A percentile compares a stretch with the other conserved stretches of the same genome.
Evolutionary conservation across 2,113 vertebrate genomes (phyloP).

Genomic region (Phalacrocorax pelagicus): DNA sequence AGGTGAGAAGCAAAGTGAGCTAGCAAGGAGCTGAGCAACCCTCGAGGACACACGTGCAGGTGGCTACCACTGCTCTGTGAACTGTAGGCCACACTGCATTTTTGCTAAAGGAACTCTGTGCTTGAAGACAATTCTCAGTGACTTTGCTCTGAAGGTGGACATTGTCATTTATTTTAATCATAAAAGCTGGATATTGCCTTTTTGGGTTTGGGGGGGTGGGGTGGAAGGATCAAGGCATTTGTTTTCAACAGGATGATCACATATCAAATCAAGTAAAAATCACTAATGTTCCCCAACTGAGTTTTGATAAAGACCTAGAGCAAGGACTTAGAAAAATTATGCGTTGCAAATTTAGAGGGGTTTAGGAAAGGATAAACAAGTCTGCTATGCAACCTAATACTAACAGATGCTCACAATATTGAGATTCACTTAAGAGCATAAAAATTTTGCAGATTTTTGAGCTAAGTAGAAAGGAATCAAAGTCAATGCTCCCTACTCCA

Average conservation of each 20-base stretch:
- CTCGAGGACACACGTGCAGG: accelerated
- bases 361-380: background rate
- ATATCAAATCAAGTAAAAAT: background rate
- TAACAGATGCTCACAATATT: background rate
- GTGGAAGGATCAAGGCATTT: background rate
- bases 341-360: background rate
- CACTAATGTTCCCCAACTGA: background rate
- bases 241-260: background rate
- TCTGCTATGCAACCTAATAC: background rate
- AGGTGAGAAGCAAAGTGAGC: background rate
- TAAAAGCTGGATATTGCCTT: background rate
- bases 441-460: background rate
- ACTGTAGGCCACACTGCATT: background rate
- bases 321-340: background rate
- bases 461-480: background rate
- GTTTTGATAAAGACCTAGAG: background rate
- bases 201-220: background rate
- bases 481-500: background rate
- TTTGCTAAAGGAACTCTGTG: background rate
- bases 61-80: background rate
- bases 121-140: background rate
- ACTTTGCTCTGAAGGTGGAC: background rate
- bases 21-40: accelerated
- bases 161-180: background rate
- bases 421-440: background rate